These are phyloP conservation scores for Rhopalosiphum nymphaeae DNA, from an alignment of 2,888 invertebrate species.

Conservation along the genomic window DNA sequence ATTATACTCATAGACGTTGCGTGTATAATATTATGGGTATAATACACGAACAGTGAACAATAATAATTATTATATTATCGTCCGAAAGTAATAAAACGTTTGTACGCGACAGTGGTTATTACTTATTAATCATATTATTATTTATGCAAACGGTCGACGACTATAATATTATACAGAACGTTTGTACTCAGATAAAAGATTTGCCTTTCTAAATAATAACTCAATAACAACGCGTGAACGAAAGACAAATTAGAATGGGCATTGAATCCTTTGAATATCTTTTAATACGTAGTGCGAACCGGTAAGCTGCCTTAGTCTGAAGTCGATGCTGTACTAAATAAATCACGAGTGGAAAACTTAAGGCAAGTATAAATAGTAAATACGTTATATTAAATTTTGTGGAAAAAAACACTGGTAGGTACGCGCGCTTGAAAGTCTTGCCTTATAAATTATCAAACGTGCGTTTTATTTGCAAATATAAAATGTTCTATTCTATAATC, in stretches of 20 bases:
- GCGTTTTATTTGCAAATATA: constrained; percentile 11
- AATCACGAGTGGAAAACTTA: not conserved
- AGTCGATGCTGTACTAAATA: not conserved
- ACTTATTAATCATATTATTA: too few species aligned
- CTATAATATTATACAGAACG: too few species aligned
- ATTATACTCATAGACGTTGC: not conserved
- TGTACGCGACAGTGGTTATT: not conserved
- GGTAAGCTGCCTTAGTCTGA: not conserved
- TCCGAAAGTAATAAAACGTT: not conserved
- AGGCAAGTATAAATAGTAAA: not conserved
- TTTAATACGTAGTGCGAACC: not conserved
- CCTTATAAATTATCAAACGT: not conserved
- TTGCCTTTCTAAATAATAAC: not conserved
- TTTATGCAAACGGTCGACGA: too few species aligned
- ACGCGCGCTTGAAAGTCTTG: not conserved
- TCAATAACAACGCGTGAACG: not conserved
- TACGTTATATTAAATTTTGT: not conserved
- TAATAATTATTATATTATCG: not conserved
- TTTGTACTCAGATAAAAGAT: not conserved
- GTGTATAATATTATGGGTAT: not conserved
- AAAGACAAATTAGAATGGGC: not conserved
- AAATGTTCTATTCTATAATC: constrained; percentile 8
- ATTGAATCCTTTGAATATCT: not conserved
- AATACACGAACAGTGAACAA: not conserved
- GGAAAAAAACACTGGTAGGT: not conserved